phyloP scores from a whole-genome alignment of 2,113 vertebrate species.

The Pseudopodoces humilis region DNA sequence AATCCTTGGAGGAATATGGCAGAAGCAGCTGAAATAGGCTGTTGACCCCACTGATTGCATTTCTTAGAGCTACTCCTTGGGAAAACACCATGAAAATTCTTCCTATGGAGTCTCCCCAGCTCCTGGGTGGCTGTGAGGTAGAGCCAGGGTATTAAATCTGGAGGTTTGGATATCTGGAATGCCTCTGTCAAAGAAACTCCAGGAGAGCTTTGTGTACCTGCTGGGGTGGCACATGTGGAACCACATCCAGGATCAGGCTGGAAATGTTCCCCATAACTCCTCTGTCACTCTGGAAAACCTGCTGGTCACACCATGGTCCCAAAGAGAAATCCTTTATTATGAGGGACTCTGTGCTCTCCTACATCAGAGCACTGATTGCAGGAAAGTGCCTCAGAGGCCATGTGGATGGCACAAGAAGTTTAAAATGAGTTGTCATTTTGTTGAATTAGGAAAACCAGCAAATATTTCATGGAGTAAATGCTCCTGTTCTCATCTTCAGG shows the following conservation, averaged over 20 bases:
- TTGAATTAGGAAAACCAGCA: not conserved
- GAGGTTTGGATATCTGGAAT: not conserved
- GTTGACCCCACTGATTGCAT: not conserved
- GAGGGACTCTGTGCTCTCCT: not conserved
- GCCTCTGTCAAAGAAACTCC: not conserved
- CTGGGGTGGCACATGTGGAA: not conserved
- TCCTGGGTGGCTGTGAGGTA: not conserved
- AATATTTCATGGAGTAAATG: not conserved
- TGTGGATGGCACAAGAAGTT: not conserved
- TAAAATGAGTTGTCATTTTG: not conserved
- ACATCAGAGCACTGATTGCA: not conserved
- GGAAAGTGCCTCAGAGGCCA: not conserved
- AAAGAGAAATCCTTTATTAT: fast-evolving
- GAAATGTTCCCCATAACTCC: not conserved
- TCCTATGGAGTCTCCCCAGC: not conserved
- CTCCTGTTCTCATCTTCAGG: not conserved
- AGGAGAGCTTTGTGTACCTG: not conserved
- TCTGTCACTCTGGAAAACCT: not conserved
- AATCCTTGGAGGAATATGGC: not conserved
- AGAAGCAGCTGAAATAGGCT: not conserved
- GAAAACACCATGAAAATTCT: not conserved
- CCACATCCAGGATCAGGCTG: not conserved
- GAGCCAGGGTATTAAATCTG: not conserved
- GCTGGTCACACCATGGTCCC: not conserved
- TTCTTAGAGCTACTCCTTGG: not conserved